phyloP scores from a whole-genome alignment of 2,113 vertebrate species.

The Shinisaurus crocodilurus region DNA sequence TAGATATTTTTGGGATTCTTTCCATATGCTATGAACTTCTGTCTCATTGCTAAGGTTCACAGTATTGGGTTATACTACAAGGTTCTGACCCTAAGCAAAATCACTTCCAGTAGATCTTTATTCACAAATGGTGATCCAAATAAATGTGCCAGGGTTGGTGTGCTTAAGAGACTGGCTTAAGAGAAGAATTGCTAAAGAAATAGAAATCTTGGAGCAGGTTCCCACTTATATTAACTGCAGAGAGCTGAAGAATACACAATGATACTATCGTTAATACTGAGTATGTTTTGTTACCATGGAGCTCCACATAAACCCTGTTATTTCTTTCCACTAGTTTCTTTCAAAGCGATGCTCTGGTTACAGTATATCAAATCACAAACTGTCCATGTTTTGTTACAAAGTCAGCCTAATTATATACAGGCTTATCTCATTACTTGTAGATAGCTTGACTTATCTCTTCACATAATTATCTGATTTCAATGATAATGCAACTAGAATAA shows the following conservation, averaged over 20 bases:
- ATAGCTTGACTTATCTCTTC: not conserved
- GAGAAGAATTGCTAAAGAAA: not conserved
- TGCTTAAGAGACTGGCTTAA: not conserved
- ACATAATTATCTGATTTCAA: not conserved
- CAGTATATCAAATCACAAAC: constrained; percentile 6
- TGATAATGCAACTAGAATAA: not conserved
- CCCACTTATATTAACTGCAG: not conserved
- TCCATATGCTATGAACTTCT: not conserved
- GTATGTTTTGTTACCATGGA: constrained; percentile 20
- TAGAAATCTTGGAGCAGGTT: not conserved
- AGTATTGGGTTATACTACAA: not conserved
- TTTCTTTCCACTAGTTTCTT: constrained; percentile 19
- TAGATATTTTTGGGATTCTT: not conserved
- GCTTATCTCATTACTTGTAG: constrained; percentile 12
- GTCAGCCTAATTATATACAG: not conserved
- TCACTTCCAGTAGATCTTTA: not conserved
- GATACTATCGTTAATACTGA: not conserved
- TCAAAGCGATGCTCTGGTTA: not conserved
- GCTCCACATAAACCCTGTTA: not conserved
- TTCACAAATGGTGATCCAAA: not conserved
- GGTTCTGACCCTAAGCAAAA: not conserved
- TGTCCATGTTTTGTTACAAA: constrained; percentile 14
- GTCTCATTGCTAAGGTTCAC: not conserved
- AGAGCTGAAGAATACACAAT: constrained; percentile 5
- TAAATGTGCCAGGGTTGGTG: not conserved